Evolutionary conservation across 2,888 invertebrate species (phyloP).

Genomic region (Scaptomyza tumidula): DNA sequence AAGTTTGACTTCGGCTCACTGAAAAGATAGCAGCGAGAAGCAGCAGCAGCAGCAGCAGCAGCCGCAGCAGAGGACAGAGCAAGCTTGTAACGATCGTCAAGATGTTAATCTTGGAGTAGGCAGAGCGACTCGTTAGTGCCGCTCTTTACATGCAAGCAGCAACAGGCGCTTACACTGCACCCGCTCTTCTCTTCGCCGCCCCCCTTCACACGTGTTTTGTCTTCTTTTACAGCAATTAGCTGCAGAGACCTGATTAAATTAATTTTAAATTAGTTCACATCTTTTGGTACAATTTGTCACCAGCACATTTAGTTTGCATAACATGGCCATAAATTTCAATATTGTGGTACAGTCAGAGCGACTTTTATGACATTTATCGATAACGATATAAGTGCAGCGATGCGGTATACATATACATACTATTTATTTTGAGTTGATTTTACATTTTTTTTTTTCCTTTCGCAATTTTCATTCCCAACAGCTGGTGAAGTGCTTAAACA

Average conservation of each 20-base stretch:
- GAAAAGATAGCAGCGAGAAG: too few relatives aligned
- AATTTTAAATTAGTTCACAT: conserved; percentile 50
- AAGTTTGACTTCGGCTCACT: conserved; percentile 39
- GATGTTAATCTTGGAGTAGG: conserved; percentile 47
- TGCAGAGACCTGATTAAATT: conserved; percentile 8
- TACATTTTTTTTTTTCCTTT: too few relatives aligned
- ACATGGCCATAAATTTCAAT: conserved; percentile 25
- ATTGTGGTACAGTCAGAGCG: conserved; percentile 9
- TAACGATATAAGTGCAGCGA: conserved; percentile 52
- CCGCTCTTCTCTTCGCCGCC: neutral
- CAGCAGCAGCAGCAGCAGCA: neutral
- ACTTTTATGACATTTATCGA: conserved; percentile 36
- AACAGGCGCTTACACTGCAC: neutral
- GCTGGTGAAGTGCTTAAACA: conserved; percentile 61
- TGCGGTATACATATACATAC: neutral
- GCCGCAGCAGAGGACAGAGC: neutral
- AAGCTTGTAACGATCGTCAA: conserved; percentile 53
- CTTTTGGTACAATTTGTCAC: conserved; percentile 38
- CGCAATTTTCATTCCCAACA: conserved; percentile 27
- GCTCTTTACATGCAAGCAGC: conserved; percentile 42
- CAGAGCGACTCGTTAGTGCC: conserved; percentile 44
- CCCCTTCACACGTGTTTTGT: neutral
- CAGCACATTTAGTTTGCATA: conserved; percentile 44
- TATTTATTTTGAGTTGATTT: conserved; percentile 3
- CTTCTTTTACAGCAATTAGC: conserved; percentile 27